Evolutionary conservation across 2,888 invertebrate species (phyloP), one percentile per base, ranked within the genome.

Genomic region (Chrysolina haemoptera): DNA sequence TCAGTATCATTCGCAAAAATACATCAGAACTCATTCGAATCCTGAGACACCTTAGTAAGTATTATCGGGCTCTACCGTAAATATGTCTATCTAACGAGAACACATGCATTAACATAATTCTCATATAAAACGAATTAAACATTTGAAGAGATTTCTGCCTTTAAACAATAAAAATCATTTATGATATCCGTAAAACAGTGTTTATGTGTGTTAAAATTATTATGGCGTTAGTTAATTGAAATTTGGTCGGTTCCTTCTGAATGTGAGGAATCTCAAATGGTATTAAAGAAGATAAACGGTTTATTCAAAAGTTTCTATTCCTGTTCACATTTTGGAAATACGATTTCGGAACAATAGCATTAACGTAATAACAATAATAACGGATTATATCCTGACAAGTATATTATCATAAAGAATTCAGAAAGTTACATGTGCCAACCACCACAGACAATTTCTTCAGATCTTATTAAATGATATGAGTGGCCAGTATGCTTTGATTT

Each of bases 111-210:
- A 64, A 11, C 64, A 70, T 70, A 70, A 70, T 64, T 70, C 55
- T 62, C 59, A 12, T 65, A 65, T 64, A 65, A 65, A 70, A 64
- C 22, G 41, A 70, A 64, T 70, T 70, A 40, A 50, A 59, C 35
- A 59, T 59, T 59, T 59, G 22, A n/a, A 14, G 59, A 59, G 59
- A 59, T n/a, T 27, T 27, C 27, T n/a, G 3, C 27, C 27, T 59
- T 35, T 27, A 16, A 59, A 59, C 35, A 59, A 27, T 35, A 27
- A 27, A 22, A 27, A 22, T 10, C 27, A 27, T 59, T 59, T 59
- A 59, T 59, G 27, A 16, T 27, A 1, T n/a, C 59, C 8, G n/a
- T 59, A 35, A 59, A 59, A 35, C n/a, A 27, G 12, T 53, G 20
- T 43, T 53, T 53, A 20, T 59, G 59, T 27, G 6, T 4, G 59